A percentile compares a stretch with the other conserved stretches of the same genome.
Evolutionary conservation across 2,113 vertebrate genomes (phyloP).

Genomic region (Hypomesus transpacificus): DNA sequence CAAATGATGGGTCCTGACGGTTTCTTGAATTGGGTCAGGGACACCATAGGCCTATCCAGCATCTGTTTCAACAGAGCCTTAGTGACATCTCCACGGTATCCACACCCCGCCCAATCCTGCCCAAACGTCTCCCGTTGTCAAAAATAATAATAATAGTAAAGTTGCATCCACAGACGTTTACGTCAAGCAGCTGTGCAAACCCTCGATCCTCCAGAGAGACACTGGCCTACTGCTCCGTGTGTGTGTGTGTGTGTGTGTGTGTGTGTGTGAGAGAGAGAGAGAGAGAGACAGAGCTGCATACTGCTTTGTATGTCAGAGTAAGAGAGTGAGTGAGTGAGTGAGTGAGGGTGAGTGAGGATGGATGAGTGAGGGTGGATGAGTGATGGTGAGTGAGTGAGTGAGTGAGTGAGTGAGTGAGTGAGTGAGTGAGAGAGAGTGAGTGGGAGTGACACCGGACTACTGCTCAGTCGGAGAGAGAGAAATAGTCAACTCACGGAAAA

Average conservation of each 20-base stretch:
- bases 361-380: too few species aligned
- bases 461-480: too few species aligned
- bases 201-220: background rate
- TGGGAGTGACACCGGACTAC: too few species aligned
- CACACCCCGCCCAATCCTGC: background rate
- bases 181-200: slow-evolving; percentile 36
- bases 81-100: slow-evolving; percentile 3
- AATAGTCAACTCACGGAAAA: background rate
- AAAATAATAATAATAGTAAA: slow-evolving; percentile 27
- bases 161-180: slow-evolving; percentile 22
- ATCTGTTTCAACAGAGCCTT: slow-evolving; percentile 26
- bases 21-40: too few species aligned
- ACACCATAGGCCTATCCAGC: background rate
- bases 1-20: too few species aligned
- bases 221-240: background rate
- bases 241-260: too few species aligned
- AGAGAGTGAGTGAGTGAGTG: too few species aligned
- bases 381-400: too few species aligned
- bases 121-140: slow-evolving; percentile 15
- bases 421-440: background rate
- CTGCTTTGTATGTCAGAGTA: background rate
- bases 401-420: too few species aligned
- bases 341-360: background rate
- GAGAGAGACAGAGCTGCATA: background rate
- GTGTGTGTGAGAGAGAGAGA: too few species aligned